Percentiles rank a stretch among this genome's conserved stretches.
Evolutionary conservation across 2,888 invertebrate species (phyloP).

Genomic region (Pheosia gnoma): DNA sequence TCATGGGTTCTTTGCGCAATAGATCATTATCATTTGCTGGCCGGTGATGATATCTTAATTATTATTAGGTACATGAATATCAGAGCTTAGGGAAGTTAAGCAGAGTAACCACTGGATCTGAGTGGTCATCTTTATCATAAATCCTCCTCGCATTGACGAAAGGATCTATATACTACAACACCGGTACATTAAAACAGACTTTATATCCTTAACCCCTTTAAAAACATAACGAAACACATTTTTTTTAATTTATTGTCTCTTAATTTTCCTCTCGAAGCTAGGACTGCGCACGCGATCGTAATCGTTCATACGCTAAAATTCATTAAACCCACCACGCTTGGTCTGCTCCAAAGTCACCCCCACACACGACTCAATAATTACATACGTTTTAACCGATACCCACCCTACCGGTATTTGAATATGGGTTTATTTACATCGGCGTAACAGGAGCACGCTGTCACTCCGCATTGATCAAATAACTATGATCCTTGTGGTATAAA

Average conservation of each 20-base stretch:
- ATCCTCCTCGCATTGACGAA: no score
- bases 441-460: slow-evolving; percentile 48
- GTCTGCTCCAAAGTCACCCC: slow-evolving; percentile 64
- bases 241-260: slow-evolving; percentile 30
- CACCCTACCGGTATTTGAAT: slow-evolving; percentile 78
- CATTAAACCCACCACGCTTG: slow-evolving; percentile 76
- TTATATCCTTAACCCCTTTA: neutral
- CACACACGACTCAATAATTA: slow-evolving; percentile 73
- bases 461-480: slow-evolving; percentile 12
- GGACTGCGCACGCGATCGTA: slow-evolving; percentile 53
- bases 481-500: slow-evolving; percentile 19
- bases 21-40: no score
- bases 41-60: no score
- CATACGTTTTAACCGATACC: slow-evolving; percentile 79
- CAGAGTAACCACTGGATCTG: no score
- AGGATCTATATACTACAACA: no score
- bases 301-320: slow-evolving; percentile 68
- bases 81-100: no score
- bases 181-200: no score
- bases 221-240: slow-evolving; percentile 12
- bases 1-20: no score
- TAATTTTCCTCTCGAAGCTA: slow-evolving; percentile 44
- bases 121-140: no score
- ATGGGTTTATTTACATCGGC: slow-evolving; percentile 78
- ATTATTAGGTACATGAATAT: no score